phyloP scores from a whole-genome alignment of 2,113 vertebrate genomes.

The Podocnemis expansa region DNA sequence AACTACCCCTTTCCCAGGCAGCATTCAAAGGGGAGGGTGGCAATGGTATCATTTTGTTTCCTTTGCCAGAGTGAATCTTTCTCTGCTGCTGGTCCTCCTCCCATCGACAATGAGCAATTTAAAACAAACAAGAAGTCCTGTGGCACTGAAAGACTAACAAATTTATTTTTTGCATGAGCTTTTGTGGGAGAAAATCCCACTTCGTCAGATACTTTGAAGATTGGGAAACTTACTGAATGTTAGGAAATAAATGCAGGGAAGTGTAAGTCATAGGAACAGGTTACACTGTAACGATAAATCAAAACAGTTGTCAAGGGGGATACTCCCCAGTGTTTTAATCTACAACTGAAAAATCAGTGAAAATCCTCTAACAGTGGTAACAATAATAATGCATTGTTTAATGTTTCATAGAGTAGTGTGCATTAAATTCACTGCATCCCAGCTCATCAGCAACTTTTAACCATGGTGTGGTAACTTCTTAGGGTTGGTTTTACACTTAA shows the following conservation, averaged over 20 bases:
- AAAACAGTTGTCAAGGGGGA: too few relatives aligned
- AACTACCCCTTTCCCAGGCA: fast-evolving
- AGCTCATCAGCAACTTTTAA: background rate
- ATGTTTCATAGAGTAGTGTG: background rate
- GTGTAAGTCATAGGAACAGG: too few relatives aligned
- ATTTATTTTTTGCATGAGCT: too few relatives aligned
- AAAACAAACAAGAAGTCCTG: too few relatives aligned
- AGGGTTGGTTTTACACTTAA: background rate
- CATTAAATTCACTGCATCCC: background rate
- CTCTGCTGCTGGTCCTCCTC: background rate
- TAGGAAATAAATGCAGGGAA: too few relatives aligned
- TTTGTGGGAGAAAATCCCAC: too few relatives aligned
- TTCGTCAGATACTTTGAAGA: too few relatives aligned
- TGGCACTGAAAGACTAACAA: too few relatives aligned
- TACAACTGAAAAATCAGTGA: background rate
- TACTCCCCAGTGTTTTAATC: too few relatives aligned
- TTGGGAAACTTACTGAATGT: too few relatives aligned
- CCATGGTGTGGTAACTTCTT: background rate
- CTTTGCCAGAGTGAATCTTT: background rate
- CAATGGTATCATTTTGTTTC: fast-evolving
- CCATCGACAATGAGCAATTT: background rate
- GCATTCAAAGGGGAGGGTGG: background rate
- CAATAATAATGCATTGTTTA: background rate
- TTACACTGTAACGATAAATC: too few relatives aligned
- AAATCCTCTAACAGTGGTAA: background rate